Evolutionary conservation across 2,888 invertebrate genomes (phyloP), one percentile per base, ranked within the genome.

Genomic region (Venusia cambrica): DNA sequence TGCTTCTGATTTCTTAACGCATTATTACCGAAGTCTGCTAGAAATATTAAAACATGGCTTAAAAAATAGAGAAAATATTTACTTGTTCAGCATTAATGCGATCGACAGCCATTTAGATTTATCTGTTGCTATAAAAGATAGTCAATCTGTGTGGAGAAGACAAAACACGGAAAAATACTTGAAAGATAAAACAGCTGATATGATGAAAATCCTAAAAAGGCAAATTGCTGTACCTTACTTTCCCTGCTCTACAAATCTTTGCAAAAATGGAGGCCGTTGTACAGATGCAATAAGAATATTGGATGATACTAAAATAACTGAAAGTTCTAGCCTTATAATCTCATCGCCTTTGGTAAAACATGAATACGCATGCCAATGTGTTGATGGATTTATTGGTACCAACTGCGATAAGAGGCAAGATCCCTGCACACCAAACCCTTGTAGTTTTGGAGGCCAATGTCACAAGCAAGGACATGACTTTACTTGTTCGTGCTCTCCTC

Each of bases 381-480:
- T 91, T 0, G 93, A 94, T 44, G 95, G 96, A 20, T 97, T 94
- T 64, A 94, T 93, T 5, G 97, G 97, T 0, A 87, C 88, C 1
- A 90, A 92, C 39, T 97, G 97, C 72, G 94, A 95, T 59, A 92
- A 93, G 58, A 89, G 95, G 3, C 95, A 96, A 80, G 96, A 97
- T 80, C 98, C 98, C 0, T 97, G 97, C 63, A 89, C 93, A 10
- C 95, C 96, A 1, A 96, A 94, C 68, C 97, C 97, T 2, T 98
- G 98, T 67, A 90, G 92, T 48, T 90, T 91, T 54, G 94, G 94
- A 39, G 96, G 94, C 0, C 92, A 93, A 51, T 98, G 98, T 65
- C 90, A 94, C 25, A 91, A 94, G 41, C 91, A 94, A 76, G 94
- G 94, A 0, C 93, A 92, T 64, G 94, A 95, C 56, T 97, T 94